Evolutionary conservation across 2,113 vertebrate species (phyloP).

Genomic region (Salvelinus alpinus): DNA sequence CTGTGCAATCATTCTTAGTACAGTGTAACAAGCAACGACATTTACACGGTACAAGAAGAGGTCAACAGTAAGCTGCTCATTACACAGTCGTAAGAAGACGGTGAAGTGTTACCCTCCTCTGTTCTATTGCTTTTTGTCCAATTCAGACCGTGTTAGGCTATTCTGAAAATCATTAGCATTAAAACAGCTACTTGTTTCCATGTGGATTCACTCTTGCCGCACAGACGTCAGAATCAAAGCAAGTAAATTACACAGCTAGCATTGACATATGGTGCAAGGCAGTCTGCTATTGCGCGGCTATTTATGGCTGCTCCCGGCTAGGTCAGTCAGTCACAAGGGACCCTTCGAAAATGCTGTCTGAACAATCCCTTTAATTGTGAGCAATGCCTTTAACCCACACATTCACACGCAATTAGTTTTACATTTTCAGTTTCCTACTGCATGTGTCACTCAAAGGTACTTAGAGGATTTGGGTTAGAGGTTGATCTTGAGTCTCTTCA

Average conservation of each 20-base stretch:
- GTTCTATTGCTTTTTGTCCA: no score
- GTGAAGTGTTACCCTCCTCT: no score
- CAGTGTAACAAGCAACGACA: background rate
- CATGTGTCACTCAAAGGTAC: constrained; percentile 50
- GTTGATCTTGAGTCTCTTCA: constrained; percentile 55
- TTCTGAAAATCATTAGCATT: no score
- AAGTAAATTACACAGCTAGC: constrained; percentile 26
- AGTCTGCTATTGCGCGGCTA: constrained; percentile 4
- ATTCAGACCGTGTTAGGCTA: no score
- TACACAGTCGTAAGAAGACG: no score
- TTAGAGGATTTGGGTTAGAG: constrained; percentile 47
- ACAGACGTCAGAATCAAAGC: constrained; percentile 17
- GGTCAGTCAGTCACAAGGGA: constrained; percentile 28
- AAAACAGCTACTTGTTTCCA: no score
- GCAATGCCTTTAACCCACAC: constrained; percentile 6
- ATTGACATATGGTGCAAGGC: constrained; percentile 27
- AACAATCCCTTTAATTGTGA: constrained; percentile 48
- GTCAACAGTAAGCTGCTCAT: background rate
- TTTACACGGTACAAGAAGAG: background rate
- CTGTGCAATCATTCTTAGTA: background rate
- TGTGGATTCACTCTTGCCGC: background rate
- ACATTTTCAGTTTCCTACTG: constrained; percentile 37
- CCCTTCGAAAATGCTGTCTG: constrained; percentile 25
- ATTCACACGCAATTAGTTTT: constrained; percentile 17
- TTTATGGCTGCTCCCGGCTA: constrained; percentile 42